Evolutionary conservation across 2,113 vertebrate genomes (phyloP), one percentile per base, ranked within the genome.

Genomic region (Tiliqua scincoides): DNA sequence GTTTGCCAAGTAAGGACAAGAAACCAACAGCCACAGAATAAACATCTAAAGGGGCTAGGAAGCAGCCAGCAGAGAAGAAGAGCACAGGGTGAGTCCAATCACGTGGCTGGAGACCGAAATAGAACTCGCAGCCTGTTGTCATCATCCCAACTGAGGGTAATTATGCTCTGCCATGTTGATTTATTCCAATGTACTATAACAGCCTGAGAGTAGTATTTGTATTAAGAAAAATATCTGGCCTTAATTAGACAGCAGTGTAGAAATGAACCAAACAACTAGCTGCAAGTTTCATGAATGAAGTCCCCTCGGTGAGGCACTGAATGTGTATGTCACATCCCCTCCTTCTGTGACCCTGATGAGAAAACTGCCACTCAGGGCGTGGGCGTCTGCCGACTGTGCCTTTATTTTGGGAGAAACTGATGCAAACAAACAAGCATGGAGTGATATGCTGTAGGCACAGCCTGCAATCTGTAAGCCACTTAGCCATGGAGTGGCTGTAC

Each of bases 211-310:
- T 87, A 84, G 59, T 89, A 78, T 52, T 89, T 7, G 0, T 84
- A 85, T 82, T 90, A 93, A 91, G 86, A 86, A 91, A 87, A 87
- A 72, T 79, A 90, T 54, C 80, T 88, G 82, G 90, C 23, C 62
- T 91, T 91, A 91, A 91, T 85, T 89, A 86, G 88, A 82, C 3
- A 91, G 84, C 91, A 87, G 35, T 88, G 89, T 86, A 30, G 89
- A n/a, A n/a, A 68, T 79, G 71, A 70, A 83, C 86, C 88, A 79
- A 87, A 63, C 35, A 43, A 65, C 43, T 81, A 79, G 75, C 52
- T 88, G 63, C 75, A 86, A n/a, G 57, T 78, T 91, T 90, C 85
- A 72, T 93, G 90, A 94, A 94, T 90, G 89, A 87, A 91, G 82
- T 84, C 21, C 87, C 91, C 52, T 93, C 89, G 43, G 91, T 72